These are phyloP conservation scores for Colletes gigas DNA, from an alignment of 1,140 invertebrate genomes.

Conservation along the genomic window DNA sequence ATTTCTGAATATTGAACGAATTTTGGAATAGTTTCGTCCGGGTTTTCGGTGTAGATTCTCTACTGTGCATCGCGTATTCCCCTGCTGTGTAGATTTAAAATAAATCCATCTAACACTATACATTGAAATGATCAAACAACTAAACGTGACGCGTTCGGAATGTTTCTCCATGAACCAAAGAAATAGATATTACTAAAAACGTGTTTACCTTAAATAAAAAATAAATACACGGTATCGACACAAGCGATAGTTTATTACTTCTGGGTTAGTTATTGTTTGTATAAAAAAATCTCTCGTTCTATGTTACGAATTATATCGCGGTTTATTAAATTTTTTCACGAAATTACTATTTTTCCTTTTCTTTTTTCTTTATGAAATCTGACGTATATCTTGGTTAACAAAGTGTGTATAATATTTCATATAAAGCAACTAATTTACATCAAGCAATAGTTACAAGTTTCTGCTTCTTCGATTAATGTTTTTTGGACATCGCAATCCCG, in stretches of 20 bases:
- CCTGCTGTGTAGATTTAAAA: background rate
- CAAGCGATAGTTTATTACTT: background rate
- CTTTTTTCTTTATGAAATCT: background rate
- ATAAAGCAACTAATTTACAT: conserved; percentile 38
- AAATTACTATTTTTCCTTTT: background rate
- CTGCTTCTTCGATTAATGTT: conserved; percentile 67
- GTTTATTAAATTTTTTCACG: conserved; percentile 10
- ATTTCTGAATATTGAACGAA: no score
- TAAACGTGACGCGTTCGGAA: conserved; percentile 18
- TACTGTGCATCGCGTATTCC: background rate
- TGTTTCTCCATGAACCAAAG: conserved; percentile 15
- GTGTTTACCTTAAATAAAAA: background rate
- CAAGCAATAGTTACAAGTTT: conserved; percentile 15
- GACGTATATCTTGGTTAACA: conserved; percentile 7
- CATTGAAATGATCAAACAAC: background rate
- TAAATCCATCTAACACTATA: background rate
- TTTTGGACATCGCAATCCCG: conserved; percentile 89
- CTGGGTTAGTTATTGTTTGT: background rate
- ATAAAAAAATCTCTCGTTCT: conserved; percentile 1
- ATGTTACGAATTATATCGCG: background rate
- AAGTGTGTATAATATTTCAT: conserved; percentile 28
- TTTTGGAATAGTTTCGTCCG: no score
- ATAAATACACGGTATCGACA: background rate
- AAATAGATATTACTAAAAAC: conserved; percentile 2
- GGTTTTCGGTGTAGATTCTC: no score